Percentiles rank a stretch among this genome's conserved stretches.
Evolutionary conservation across 2,888 invertebrate genomes (phyloP).

Genomic region (Nysson spinosus): DNA sequence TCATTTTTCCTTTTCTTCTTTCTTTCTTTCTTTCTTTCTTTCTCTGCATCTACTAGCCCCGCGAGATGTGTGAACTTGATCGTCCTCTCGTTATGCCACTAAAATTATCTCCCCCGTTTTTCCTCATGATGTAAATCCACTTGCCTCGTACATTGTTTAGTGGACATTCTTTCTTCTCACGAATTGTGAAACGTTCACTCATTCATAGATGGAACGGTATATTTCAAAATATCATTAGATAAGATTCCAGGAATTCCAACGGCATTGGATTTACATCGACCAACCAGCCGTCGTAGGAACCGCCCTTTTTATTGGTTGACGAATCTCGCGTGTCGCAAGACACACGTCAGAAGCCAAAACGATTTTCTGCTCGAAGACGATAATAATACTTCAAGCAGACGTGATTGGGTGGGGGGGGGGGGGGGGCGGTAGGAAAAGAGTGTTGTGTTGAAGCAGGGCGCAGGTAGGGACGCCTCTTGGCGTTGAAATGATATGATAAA

Average conservation of each 20-base stretch:
- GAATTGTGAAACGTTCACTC: not conserved
- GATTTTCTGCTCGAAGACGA: conserved; percentile 35
- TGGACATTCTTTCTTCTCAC: not conserved
- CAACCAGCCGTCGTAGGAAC: not conserved
- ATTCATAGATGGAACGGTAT: not conserved
- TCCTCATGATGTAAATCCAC: not conserved
- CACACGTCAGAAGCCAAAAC: conserved; percentile 15
- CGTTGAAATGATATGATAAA: conserved; percentile 63
- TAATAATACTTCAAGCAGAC: conserved; percentile 27
- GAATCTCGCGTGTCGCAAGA: conserved; percentile 17
- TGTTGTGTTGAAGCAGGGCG: conserved; percentile 24
- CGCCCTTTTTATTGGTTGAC: conserved; percentile 1
- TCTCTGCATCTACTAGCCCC: conserved; percentile 30
- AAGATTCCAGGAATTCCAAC: not conserved
- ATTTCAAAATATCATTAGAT: not conserved
- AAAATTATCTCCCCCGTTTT: conserved; percentile 7
- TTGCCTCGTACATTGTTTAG: not conserved
- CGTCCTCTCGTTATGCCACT: conserved; percentile 25
- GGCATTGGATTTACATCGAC: not conserved
- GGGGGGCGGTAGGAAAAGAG: conserved; percentile 18
- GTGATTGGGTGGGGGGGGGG: conserved; percentile 11
- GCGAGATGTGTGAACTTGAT: conserved; percentile 39
- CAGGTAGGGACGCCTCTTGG: conserved; percentile 57
- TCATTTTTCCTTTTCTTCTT: conserved; percentile 24
- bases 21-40: conserved; percentile 25